Conservation (phyloP, 2,113 vertebrate genomes). For the Acrocephalus kingi region DNA sequence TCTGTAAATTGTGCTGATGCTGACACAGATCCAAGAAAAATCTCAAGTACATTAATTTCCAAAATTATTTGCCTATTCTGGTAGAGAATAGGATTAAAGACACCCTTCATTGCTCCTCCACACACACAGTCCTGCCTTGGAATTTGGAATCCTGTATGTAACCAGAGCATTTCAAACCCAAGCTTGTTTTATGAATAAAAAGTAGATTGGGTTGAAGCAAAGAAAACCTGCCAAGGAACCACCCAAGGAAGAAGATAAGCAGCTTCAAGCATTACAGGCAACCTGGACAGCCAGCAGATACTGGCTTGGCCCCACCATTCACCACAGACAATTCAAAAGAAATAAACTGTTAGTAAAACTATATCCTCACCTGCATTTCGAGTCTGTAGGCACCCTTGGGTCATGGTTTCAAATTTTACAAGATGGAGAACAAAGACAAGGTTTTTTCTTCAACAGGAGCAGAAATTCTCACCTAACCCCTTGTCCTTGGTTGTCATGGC, state of each 20-base stretch:
- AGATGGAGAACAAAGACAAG: background rate
- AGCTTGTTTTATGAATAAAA: background rate
- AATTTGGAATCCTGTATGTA: background rate
- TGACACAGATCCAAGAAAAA: background rate
- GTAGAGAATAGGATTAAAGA: background rate
- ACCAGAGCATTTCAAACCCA: background rate
- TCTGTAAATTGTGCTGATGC: background rate
- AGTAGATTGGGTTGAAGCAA: background rate
- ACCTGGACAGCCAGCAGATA: background rate
- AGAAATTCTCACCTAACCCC: background rate
- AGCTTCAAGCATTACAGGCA: background rate
- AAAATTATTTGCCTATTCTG: background rate
- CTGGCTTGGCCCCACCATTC: background rate
- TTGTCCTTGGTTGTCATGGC: fast-evolving
- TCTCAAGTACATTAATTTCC: background rate
- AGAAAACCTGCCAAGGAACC: background rate
- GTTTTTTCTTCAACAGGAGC: background rate
- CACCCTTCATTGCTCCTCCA: background rate
- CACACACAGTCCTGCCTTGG: background rate
- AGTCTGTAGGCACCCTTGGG: background rate
- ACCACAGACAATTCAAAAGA: background rate
- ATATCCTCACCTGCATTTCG: fast-evolving
- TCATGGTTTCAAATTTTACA: background rate
- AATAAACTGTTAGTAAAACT: background rate
- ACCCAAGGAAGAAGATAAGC: background rate